phyloP scores from a whole-genome alignment of 2,888 invertebrate species.

The Congeria kusceri region DNA sequence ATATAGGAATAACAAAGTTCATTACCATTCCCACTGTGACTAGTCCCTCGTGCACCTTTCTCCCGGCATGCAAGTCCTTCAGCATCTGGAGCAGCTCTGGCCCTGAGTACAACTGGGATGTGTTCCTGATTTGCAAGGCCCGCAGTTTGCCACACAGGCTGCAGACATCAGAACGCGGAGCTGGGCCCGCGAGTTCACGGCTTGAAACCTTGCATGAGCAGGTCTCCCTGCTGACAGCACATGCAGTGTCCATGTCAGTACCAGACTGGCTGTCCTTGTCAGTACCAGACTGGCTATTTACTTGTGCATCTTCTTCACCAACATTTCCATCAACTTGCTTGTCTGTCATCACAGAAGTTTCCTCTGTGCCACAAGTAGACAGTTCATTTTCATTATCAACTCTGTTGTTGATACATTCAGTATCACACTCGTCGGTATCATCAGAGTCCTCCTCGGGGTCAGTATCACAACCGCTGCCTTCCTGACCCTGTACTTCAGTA shows the following conservation, averaged over 20 bases:
- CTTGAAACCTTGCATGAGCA: no score
- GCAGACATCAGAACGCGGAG: background rate
- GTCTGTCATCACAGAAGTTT: background rate
- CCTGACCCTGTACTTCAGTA: conserved; percentile 13
- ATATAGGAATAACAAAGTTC: background rate
- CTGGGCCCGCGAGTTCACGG: no score
- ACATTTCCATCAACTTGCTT: background rate
- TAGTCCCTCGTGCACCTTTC: conserved; percentile 84
- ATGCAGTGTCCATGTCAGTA: background rate
- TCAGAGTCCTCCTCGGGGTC: conserved; percentile 14
- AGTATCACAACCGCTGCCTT: conserved; percentile 15
- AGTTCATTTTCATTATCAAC: conserved; percentile 20
- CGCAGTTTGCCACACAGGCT: background rate
- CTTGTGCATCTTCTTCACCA: no score
- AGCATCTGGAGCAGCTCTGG: conserved; percentile 76
- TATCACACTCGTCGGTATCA: conserved; percentile 1
- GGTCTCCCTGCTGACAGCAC: background rate
- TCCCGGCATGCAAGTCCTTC: conserved; percentile 71
- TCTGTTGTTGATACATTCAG: background rate
- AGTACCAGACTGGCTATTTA: background rate
- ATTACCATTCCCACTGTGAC: conserved; percentile 92
- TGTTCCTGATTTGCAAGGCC: conserved; percentile 29
- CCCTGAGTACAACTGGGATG: conserved; percentile 62
- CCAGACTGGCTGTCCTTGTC: background rate
- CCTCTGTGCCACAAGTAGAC: background rate